Evolutionary conservation across 2,888 invertebrate genomes (phyloP), one percentile per base, ranked within the genome.

Genomic region (Melinopterus prodromus): DNA sequence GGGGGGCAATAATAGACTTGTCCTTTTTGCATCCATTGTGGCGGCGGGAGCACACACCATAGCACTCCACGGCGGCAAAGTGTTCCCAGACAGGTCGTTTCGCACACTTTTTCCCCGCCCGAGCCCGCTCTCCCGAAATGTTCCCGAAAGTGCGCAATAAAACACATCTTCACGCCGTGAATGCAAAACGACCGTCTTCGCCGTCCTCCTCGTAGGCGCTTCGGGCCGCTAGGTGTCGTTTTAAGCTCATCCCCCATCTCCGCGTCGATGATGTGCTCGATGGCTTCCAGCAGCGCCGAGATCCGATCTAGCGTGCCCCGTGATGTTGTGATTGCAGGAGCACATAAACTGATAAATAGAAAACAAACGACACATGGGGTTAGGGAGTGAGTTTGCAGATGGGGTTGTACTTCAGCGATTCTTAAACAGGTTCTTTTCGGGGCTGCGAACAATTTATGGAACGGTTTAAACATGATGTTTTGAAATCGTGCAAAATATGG

Each of bases 301-400:
- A 80, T 80, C 78, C 78, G 80, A 80, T 80, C 78, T 78, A 12
- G 53, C 53, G 53, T 53, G 9, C 53, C 78, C 38, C 38, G 78
- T 76, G 76, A 80, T 78, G 78, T 80, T 78, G 80, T 80, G 80
- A 80, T 80, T 80, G 79, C 80, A 77, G 78, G 74, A 77, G 77
- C 79, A 77, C 79, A 79, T 79, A 79, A 81, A 79, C 81, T 79
- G 81, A 81, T 81, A 81, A 81, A 81, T 81, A 81, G 79, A 81
- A 81, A 79, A 81, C 81, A 81, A 81, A 84, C 82, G 82, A 83
- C 83, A 83, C 26, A 15, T 15, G 82, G 84, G 83, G 83, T 82
- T 83, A 84, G 82, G 83, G 53, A 12, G 53, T 53, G 7, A 53
- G 53, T 9, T 53, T n/a, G 74, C 74, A 12, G 36, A 36, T 9